A percentile compares a stretch with the other conserved stretches of the same genome.
Conservation (phyloP, 1,140 invertebrate genomes). For the Papilio helenus region DNA sequence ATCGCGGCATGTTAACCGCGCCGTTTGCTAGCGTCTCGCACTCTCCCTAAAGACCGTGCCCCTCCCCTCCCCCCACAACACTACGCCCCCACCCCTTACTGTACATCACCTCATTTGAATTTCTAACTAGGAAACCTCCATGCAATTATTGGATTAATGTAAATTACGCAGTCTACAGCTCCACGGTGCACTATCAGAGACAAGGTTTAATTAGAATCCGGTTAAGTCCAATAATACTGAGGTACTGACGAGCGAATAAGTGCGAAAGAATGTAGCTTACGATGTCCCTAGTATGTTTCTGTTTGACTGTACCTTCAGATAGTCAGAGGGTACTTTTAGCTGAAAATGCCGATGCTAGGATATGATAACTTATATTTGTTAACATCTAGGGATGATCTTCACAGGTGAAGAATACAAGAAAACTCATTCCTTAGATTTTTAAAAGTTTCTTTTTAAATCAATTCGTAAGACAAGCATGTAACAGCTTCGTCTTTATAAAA, state of each 20-base stretch:
- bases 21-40: conserved; percentile 65
- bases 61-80: conserved; percentile 51
- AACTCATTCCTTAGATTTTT: no score
- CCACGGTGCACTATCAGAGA: conserved; percentile 84
- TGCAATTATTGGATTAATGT: conserved; percentile 97
- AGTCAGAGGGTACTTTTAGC: no score
- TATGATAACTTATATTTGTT: no score
- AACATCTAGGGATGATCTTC: no score
- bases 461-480: no score
- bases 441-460: no score
- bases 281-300: not conserved
- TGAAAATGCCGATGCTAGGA: no score
- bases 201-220: conserved; percentile 81
- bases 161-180: conserved; percentile 91
- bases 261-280: conserved; percentile 19
- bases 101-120: conserved; percentile 93
- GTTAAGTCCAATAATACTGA: conserved; percentile 78
- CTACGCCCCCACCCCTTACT: conserved; percentile 72
- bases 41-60: conserved; percentile 64
- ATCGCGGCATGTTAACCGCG: conserved; percentile 64
- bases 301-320: not conserved
- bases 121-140: conserved; percentile 95
- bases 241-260: conserved; percentile 47
- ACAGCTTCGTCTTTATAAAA: not conserved
- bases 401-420: no score